These are phyloP conservation scores for Cryptotermes secundus DNA, from an alignment of 1,140 invertebrate species.

Conservation along the genomic window DNA sequence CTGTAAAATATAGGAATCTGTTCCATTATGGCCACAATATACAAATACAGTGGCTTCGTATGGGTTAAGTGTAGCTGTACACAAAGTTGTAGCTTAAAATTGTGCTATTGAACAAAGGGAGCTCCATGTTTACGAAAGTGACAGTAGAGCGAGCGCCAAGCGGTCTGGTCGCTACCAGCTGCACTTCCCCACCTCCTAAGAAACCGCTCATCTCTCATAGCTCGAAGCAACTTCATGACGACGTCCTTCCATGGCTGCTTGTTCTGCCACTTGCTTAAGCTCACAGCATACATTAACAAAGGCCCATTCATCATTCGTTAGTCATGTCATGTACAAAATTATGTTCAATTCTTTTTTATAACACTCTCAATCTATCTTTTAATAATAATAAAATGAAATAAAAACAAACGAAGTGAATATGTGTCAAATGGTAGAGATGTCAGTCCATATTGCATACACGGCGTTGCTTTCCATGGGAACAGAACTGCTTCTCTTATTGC, in stretches of 20 bases:
- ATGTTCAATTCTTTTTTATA: not conserved
- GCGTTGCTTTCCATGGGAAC: not conserved
- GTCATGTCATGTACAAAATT: not conserved
- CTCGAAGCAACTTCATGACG: not conserved
- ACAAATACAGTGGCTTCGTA: too few species aligned
- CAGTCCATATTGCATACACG: not conserved
- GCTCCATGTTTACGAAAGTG: not conserved
- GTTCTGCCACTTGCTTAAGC: not conserved
- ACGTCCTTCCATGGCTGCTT: not conserved
- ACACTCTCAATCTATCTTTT: not conserved
- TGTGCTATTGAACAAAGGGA: too few species aligned
- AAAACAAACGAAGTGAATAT: not conserved
- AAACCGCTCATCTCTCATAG: not conserved
- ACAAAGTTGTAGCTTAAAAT: too few species aligned
- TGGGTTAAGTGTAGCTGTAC: too few species aligned
- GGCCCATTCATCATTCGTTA: not conserved
- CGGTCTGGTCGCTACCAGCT: not conserved
- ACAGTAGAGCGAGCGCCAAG: not conserved
- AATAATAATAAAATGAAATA: not conserved
- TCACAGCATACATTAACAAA: conserved; percentile 13
- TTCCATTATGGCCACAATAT: too few species aligned
- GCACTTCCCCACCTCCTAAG: not conserved
- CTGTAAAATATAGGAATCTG: too few species aligned
- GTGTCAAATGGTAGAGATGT: not conserved
- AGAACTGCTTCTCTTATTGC: not conserved